phyloP scores from a whole-genome alignment of 2,888 invertebrate genomes.

The Drosophila cognata region DNA sequence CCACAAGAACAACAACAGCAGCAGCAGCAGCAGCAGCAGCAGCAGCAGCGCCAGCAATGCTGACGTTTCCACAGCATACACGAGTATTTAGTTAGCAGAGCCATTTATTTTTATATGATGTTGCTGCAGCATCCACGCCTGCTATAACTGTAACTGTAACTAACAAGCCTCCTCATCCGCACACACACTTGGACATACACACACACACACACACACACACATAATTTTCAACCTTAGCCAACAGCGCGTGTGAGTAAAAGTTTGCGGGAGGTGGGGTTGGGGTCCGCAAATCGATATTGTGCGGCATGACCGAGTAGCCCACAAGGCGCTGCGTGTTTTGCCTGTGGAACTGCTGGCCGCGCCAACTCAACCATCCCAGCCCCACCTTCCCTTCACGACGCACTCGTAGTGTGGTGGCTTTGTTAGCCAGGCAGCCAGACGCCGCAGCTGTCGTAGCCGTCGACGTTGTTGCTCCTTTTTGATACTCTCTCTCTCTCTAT shows the following conservation, averaged over 20 bases:
- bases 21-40: constrained; percentile 21
- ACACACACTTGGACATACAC: constrained; percentile 4
- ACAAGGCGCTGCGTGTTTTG: constrained; percentile 67
- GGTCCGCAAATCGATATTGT: constrained; percentile 74
- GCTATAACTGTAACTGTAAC: constrained; percentile 63
- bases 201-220: constrained; percentile 4
- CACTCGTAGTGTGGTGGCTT: constrained; percentile 53
- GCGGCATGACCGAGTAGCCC: constrained; percentile 80
- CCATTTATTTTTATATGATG: constrained; percentile 74
- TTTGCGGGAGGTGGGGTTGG: constrained; percentile 22
- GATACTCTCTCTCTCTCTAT: constrained; percentile 26
- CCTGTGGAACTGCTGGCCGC: constrained; percentile 40
- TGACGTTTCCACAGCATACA: constrained; percentile 23
- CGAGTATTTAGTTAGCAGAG: constrained; percentile 59
- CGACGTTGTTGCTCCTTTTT: constrained; percentile 38
- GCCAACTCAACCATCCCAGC: constrained; percentile 5
- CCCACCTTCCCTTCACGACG: not conserved
- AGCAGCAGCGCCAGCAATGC: not conserved
- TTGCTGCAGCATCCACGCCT: constrained; percentile 63
- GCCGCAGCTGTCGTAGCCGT: constrained; percentile 51
- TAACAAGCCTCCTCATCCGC: constrained; percentile 44
- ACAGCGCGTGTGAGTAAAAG: constrained; percentile 58
- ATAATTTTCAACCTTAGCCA: constrained; percentile 65
- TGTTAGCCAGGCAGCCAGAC: constrained; percentile 57
- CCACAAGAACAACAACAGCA: constrained; percentile 1